Evolutionary conservation across 1,140 invertebrate species (phyloP), one percentile per base, ranked within the genome.

Genomic region (Hyphantria cunea): DNA sequence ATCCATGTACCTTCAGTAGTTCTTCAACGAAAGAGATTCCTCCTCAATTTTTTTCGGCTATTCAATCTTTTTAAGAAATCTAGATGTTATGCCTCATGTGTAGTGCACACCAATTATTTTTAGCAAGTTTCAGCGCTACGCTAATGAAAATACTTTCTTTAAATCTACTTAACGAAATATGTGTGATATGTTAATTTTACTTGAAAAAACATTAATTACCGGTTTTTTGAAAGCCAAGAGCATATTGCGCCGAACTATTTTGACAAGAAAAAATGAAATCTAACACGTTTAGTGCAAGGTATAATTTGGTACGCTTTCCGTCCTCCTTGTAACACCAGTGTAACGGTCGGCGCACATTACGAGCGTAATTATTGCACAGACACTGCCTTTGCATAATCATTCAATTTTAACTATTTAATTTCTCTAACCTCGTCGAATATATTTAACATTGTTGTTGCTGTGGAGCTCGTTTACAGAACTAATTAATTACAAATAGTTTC

Each of bases 261-360:
- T 13, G 11, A 47, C 13, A 47, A 25, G 41, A 34, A 12, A 10
- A 33, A 56, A 56, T 45, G 33, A 31, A 31, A 6, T 13, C 10
- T 56, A 56, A 33, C 33, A n/a, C n/a, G 9, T n/a, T 14, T 2
- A 11, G n/a, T 14, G 11, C 39, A 56, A 32, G 32, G 32, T 47
- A 34, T 11, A 56, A 15, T 47, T 47, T 56, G 15, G 31, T 45
- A 47, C 17, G 53, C 47, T 15, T 33, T 47, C 0, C 12, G 11
- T 17, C 17, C 17, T 3, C 17, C 2, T 56, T 33, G 33, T 56
- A 47, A 56, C 31, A 41, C 53, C 32, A 47, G 25, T 33, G 53
- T 56, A 56, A 56, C 53, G 53, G 53, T 56, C 53, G 25, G 53
- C 53, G 53, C 42, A 56, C 42, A 56, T 56, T 56, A 56, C 31